Conservation (phyloP, 2,888 invertebrate genomes). For the Micoletzkya japonica region DNA sequence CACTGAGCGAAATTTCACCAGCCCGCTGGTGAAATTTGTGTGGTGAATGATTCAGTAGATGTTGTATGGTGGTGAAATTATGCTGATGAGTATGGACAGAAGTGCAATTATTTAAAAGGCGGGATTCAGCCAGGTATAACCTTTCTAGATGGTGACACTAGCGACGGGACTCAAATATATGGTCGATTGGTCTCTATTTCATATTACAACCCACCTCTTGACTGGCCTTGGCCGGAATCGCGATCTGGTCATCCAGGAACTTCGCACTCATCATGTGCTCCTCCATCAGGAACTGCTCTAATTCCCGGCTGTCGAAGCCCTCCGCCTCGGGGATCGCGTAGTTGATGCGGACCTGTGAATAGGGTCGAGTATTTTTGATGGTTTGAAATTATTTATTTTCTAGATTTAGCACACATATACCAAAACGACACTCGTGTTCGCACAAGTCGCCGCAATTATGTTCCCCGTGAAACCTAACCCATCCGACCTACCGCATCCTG, state of each 20-base stretch:
- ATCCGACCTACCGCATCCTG: neutral
- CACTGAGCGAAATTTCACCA: too few species aligned
- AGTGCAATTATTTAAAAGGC: too few species aligned
- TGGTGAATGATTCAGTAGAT: too few species aligned
- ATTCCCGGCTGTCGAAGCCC: constrained; percentile 41
- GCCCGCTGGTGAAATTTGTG: too few species aligned
- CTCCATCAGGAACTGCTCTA: constrained; percentile 30
- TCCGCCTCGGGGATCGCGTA: constrained; percentile 46
- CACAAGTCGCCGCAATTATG: neutral
- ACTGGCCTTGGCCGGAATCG: neutral
- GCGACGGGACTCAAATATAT: too few species aligned
- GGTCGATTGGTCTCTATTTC: too few species aligned
- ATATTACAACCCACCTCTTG: too few species aligned
- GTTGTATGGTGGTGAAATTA: too few species aligned
- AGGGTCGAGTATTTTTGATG: neutral
- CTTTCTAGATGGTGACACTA: too few species aligned
- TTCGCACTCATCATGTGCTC: constrained; percentile 24
- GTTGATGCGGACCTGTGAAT: constrained; percentile 30
- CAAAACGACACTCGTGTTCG: neutral
- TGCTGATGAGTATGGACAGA: too few species aligned
- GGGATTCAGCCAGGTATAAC: too few species aligned
- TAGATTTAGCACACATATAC: too few species aligned
- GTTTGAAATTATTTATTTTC: neutral
- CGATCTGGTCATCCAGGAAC: neutral
- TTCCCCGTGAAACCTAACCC: neutral